Evolutionary conservation across 1,140 invertebrate species (phyloP), one percentile per base, ranked within the genome.

Genomic region (Prorops nasuta): DNA sequence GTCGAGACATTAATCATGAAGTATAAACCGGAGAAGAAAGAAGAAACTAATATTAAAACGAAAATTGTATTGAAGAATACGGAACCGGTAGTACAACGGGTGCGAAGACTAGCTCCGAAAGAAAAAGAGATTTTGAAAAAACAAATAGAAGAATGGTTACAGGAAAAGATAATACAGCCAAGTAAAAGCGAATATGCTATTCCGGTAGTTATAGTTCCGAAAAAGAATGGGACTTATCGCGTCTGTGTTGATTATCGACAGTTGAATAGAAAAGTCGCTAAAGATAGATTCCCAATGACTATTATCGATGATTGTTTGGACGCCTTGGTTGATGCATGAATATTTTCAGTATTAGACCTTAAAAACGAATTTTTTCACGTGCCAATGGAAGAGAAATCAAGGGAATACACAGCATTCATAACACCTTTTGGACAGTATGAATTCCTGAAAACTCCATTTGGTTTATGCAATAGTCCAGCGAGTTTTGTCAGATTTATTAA

Each of bases 291-390:
- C n/a, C n/a, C n/a, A n/a, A 55, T 46, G 48, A 43, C 48, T 0
- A n/a, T 50, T 0, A 43, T 51, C 7, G 48, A 55, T 1, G 48
- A 46, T 6, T 34, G 3, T 9, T 36, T 55, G 22, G 43, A 46
- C 6, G n/a, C 28, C 0, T 28, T 54, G 10, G 21, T 7, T 9
- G n/a, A 45, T 3, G 38, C 34, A 3, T 18, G 20, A 4, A 8
- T 54, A 1, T n/a, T n/a, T n/a, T n/a, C n/a, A n/a, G n/a, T n/a
- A n/a, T n/a, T n/a, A n/a, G n/a, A n/a, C n/a, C n/a, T 50, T 53
- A 52, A 32, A 3, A 47, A 37, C 19, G 40, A 36, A 8, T 53
- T 44, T 19, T 43, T 53, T 0, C 51, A 53, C n/a, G 45, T 48
- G 3, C 28, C 45, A 3, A 21, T 53, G 2, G 34, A 12, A 6